Base-by-base conservation (phyloP, 2,113 vertebrate species). In the Sapajus apella region DNA sequence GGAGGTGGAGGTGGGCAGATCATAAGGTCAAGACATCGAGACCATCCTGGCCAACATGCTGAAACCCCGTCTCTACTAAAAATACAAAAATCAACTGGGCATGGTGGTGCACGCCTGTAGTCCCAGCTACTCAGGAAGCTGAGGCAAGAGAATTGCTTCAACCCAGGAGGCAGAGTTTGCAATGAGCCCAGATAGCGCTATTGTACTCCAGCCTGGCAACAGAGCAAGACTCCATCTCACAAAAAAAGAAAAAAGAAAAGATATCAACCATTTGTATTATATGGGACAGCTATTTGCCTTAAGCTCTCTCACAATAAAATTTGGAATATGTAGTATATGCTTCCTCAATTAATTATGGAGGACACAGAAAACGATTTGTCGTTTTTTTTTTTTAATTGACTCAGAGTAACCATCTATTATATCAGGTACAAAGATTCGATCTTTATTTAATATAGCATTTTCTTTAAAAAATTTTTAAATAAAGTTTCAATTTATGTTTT, bases 231-330 rank as follows among this genome's bases (percentile, higher is more conserved):
- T 52, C 16, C 52, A 5, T 52, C 52, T 17, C 52, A 17, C 16
- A 52, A 52, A 52, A 84, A 76, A 47, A 64, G 11, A 66, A 14
- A 5, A 52, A 18, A 18, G 43, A 90, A 68, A 91, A 64, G n/a
- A 56, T 83, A 45, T 17, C 14, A 89, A 88, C 40, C 3, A 13
- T 73, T 32, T 80, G 27, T 80, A 45, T 55, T 56, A 76, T 91
- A 56, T 64, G 79, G 35, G 20, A 72, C 32, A 92, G 85, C 75
- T 85, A 84, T 90, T 86, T 92, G 25, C 43, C 32, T 80, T 40
- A 95, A 80, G 20, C 27, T 4, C 52, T 88, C 66, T 85, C 64
- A 66, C 27, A 94, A 73, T 37, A 96, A 95, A 90, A 86, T 86
- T 8, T 75, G 52, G 32, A 66, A 55, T 80, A 66, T 66, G 25